Conservation (phyloP, 1,140 invertebrate species). For the Venustaconcha ellipsiformis region DNA sequence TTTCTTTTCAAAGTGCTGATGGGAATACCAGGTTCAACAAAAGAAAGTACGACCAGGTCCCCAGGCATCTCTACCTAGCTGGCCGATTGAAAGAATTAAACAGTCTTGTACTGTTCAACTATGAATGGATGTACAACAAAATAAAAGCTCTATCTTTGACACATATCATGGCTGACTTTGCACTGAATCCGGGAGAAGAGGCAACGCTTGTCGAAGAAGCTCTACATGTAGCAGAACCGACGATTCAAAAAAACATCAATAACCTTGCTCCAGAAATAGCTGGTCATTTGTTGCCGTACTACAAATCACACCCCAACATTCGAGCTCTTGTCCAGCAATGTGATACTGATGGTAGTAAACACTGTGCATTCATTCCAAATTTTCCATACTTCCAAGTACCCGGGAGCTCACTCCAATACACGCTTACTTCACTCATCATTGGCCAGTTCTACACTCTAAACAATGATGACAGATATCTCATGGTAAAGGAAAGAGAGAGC, state of each 20-base stretch:
- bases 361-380: constrained; percentile 60
- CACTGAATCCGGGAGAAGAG: constrained; percentile 55
- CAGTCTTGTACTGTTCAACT: constrained; percentile 61
- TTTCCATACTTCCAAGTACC: constrained; percentile 62
- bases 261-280: constrained; percentile 58
- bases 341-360: constrained; percentile 55
- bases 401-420: constrained; percentile 60
- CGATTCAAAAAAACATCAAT: constrained; percentile 56
- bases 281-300: constrained; percentile 60
- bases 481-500: constrained; percentile 51
- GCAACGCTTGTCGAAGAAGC: constrained; percentile 56
- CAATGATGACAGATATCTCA: constrained; percentile 44
- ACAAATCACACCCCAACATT: constrained; percentile 53
- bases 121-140: constrained; percentile 66
- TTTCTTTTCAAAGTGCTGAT: constrained; percentile 44
- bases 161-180: constrained; percentile 60
- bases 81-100: constrained; percentile 59
- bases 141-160: constrained; percentile 60
- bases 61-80: constrained; percentile 54
- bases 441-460: constrained; percentile 45
- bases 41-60: constrained; percentile 63
- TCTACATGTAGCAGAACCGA: constrained; percentile 43
- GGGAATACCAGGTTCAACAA: constrained; percentile 51
- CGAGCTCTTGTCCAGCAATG: constrained; percentile 59
- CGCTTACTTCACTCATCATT: constrained; percentile 37